These are phyloP conservation scores for Frieseomelitta varia DNA, from an alignment of 1,140 invertebrate species.

Conservation along the genomic window DNA sequence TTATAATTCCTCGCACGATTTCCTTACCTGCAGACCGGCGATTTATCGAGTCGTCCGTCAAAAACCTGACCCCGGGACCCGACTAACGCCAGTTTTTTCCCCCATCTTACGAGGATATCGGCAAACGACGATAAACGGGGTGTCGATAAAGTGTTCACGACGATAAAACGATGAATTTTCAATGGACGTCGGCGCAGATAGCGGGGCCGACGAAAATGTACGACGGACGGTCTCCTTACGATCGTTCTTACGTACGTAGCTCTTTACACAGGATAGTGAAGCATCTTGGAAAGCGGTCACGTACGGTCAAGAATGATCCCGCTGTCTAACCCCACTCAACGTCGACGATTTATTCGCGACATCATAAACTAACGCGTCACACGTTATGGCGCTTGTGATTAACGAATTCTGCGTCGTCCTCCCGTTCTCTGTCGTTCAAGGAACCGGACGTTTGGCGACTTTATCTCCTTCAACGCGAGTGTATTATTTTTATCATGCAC, in stretches of 20 bases:
- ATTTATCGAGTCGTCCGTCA: constrained; percentile 22
- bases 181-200: constrained; percentile 51
- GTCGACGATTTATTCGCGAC: constrained; percentile 73
- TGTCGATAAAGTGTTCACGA: constrained; percentile 56
- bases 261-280: constrained; percentile 30
- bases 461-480: neutral
- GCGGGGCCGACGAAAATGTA: constrained; percentile 39
- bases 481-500: neutral
- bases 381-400: constrained; percentile 71
- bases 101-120: constrained; percentile 6
- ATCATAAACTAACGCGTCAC: constrained; percentile 62
- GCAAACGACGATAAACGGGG: constrained; percentile 43
- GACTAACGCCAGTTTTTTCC: constrained; percentile 4
- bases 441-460: neutral
- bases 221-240: constrained; percentile 31
- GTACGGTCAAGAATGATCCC: constrained; percentile 70
- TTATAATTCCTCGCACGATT: neutral
- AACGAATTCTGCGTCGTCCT: constrained; percentile 60
- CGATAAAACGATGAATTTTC: constrained; percentile 65
- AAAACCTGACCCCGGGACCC: constrained; percentile 5
- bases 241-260: constrained; percentile 43
- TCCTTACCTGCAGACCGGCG: neutral
- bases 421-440: neutral
- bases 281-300: constrained; percentile 72
- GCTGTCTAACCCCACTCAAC: constrained; percentile 63